A percentile compares a stretch with the other conserved stretches of the same genome.
These are phyloP conservation scores for Ennomos quercinarius DNA, from an alignment of 2,888 invertebrate genomes.

Conservation along the genomic window DNA sequence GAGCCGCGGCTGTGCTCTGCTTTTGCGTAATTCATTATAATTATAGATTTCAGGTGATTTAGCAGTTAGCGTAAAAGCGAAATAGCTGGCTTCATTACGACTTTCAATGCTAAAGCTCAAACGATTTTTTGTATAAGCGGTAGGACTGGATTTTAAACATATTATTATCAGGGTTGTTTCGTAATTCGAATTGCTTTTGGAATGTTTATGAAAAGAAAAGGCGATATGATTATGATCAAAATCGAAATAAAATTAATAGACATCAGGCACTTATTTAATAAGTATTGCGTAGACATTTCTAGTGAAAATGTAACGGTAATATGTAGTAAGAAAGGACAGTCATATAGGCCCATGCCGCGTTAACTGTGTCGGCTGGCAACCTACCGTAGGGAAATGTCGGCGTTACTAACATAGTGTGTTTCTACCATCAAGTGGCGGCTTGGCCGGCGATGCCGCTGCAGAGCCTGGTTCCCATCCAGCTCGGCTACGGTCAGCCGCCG, in stretches of 20 bases:
- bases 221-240: no score
- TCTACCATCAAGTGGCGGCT: conserved; percentile 22
- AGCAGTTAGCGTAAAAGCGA: background rate
- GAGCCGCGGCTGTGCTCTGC: background rate
- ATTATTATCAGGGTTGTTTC: no score
- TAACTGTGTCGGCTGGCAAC: no score
- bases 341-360: no score
- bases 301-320: no score
- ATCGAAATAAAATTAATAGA: no score
- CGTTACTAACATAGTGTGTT: conserved; percentile 22
- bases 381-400: background rate
- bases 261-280: no score
- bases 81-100: background rate
- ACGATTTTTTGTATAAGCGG: conserved; percentile 1
- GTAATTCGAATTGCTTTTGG: background rate
- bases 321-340: no score
- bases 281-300: no score
- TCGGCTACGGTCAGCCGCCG: conserved; percentile 13
- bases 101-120: conserved; percentile 16
- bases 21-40: background rate
- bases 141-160: no score
- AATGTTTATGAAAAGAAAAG: background rate
- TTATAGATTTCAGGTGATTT: background rate
- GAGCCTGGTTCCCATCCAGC: conserved; percentile 17
- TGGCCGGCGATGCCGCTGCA: conserved; percentile 27